These are phyloP conservation scores for Thalassoma bifasciatum DNA, from an alignment of 2,113 vertebrate species.

Conservation along the genomic window DNA sequence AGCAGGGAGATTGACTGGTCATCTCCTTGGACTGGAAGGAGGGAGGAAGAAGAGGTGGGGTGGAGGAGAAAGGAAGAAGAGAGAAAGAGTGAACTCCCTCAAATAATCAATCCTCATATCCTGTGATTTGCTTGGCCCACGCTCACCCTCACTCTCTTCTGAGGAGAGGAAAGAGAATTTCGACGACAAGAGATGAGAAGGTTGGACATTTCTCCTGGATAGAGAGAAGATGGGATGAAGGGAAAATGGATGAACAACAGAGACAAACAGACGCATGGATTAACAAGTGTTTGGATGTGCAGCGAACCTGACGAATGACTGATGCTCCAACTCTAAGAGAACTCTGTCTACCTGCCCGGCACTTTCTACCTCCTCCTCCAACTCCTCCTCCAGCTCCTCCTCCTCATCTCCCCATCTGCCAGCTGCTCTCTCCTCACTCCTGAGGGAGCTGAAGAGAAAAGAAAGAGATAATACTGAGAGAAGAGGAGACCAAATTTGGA, in stretches of 20 bases:
- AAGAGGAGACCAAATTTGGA: conserved; percentile 56
- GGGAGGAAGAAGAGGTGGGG: conserved; percentile 31
- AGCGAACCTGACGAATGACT: conserved; percentile 24
- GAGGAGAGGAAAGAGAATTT: conserved; percentile 49
- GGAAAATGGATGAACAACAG: conserved; percentile 43
- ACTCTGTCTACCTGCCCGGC: conserved; percentile 77
- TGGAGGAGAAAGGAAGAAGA: conserved; percentile 41
- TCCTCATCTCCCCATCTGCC: conserved; percentile 60
- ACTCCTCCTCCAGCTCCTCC: conserved; percentile 59
- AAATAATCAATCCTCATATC: conserved; percentile 76
- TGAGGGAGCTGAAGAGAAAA: conserved; percentile 44
- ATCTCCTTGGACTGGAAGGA: conserved; percentile 58
- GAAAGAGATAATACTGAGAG: conserved; percentile 22
- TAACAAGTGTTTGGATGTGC: conserved; percentile 33
- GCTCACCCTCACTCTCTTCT: conserved; percentile 47
- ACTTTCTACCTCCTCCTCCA: conserved; percentile 59
- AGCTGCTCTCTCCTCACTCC: conserved; percentile 56
- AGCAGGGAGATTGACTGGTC: conserved; percentile 74
- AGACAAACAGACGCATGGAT: conserved; percentile 34
- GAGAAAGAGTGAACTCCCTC: conserved; percentile 70
- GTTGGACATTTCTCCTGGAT: conserved; percentile 50
- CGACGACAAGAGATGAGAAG: conserved; percentile 46
- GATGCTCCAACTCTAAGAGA: conserved; percentile 42
- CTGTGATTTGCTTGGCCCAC: conserved; percentile 54
- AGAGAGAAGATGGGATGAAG: conserved; percentile 60